phyloP scores from a whole-genome alignment of 2,797 vertebrate species.

The Loris lydekkerianus region DNA sequence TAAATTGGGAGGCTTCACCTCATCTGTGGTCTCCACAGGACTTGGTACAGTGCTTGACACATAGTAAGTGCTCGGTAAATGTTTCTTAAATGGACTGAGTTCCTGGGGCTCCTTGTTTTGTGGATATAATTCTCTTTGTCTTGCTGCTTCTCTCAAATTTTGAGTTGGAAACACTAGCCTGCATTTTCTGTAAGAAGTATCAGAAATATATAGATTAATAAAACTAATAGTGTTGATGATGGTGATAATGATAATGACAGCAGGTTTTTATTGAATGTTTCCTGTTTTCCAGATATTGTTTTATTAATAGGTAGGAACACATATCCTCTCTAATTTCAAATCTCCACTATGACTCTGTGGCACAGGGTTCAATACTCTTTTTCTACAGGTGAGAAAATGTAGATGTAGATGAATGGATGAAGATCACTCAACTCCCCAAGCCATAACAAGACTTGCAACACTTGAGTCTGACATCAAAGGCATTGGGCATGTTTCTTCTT shows the following conservation, averaged over 20 bases:
- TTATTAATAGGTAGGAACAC: background rate
- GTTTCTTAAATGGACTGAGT: background rate
- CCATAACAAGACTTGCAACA: background rate
- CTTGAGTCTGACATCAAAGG: background rate
- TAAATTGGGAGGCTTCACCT: background rate
- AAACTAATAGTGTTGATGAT: background rate
- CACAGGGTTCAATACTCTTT: background rate
- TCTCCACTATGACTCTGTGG: background rate
- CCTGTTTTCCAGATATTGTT: background rate
- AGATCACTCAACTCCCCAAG: background rate
- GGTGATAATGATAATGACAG: background rate
- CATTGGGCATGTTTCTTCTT: background rate
- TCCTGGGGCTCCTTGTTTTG: background rate
- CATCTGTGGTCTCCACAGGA: background rate
- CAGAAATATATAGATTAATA: constrained; percentile 46
- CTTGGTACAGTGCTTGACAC: background rate
- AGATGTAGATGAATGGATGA: background rate
- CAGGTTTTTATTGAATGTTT: background rate
- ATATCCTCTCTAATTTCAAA: constrained; percentile 37
- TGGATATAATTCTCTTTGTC: background rate
- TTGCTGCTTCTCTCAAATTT: background rate
- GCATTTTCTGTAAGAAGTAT: constrained; percentile 17
- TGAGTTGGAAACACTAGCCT: constrained; percentile 13
- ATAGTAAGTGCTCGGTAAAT: background rate
- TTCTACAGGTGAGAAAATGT: constrained; percentile 59